Evolutionary conservation across 2,113 vertebrate genomes (phyloP), one percentile per base, ranked within the genome.

Genomic region (Myotis yumanensis): DNA sequence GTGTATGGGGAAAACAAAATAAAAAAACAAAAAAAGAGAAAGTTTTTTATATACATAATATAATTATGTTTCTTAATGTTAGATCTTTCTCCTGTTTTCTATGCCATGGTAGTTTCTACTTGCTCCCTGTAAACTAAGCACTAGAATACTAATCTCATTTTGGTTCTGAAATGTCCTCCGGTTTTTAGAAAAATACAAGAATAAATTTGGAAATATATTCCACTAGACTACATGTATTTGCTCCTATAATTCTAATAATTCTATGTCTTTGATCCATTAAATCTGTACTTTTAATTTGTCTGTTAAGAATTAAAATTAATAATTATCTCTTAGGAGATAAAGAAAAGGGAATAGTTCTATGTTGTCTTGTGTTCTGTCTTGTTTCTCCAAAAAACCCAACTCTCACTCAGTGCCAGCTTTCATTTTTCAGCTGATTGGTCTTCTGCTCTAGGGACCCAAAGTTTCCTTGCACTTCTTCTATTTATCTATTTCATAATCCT

Each of bases 261-360:
- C 10, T 69, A 5, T 46, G 4, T 75, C 2, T 76, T 66, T 77
- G 8, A 51, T 6, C 25, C 2, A 48, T 25, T 76, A 52, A 51
- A 18, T 91, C 6, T 46, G 28, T 52, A 85, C 71, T 48, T 86
- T 59, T 54, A 79, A 69, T 89, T 51, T 52, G 32, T 40, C 23
- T 75, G 7, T 59, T 52, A 71, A 73, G 40, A 14, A 85, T 40
- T 43, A 73, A 57, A 46, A 2, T 64, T 52, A 28, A 76, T 79
- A 54, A 68, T 64, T 46, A 20, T 59, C 37, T 43, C 15, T 71
- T 86, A 48, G n/a, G 28, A 46, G 17, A 69, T 17, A 43, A 73
- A n/a, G 6, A 57, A 46, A 46, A 37, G 0, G 9, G n/a, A 28
- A 32, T 72, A 17, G 0, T 18, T 5, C 43, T 23, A n/a, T 3